Conservation (phyloP, 2,113 vertebrate genomes). For the Poeciliopsis occidentalis region DNA sequence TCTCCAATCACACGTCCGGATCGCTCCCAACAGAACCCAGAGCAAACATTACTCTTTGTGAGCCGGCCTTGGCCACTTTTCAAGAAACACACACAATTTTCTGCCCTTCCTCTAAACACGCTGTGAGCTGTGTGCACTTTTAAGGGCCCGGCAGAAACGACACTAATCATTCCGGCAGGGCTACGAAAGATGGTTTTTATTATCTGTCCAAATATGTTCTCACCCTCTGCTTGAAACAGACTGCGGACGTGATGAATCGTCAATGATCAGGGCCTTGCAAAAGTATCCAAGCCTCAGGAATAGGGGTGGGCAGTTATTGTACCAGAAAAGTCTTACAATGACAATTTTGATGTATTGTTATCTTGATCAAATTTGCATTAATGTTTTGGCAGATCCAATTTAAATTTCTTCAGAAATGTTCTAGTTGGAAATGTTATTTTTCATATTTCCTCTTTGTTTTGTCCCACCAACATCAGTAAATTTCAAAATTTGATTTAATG, state of each 20-base stretch:
- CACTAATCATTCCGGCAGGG: background rate
- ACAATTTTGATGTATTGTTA: no score
- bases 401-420: no score
- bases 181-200: conserved; percentile 4
- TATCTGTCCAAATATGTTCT: conserved; percentile 34
- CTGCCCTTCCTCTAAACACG: background rate
- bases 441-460: no score
- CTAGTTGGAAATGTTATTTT: no score
- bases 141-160: background rate
- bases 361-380: no score
- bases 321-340: no score
- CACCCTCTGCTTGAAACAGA: background rate
- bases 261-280: background rate
- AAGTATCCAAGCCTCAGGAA: background rate
- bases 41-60: conserved; percentile 9
- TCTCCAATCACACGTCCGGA: conserved; percentile 26
- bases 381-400: no score
- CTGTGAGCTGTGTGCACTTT: background rate
- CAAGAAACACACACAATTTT: background rate
- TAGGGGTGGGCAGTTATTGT: no score
- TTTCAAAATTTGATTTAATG: no score
- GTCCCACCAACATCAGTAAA: no score
- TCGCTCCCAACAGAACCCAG: background rate
- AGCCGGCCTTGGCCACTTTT: background rate
- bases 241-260: conserved; percentile 39